Evolutionary conservation across 2,113 vertebrate species (phyloP).

Genomic region (Sciurus niger): DNA sequence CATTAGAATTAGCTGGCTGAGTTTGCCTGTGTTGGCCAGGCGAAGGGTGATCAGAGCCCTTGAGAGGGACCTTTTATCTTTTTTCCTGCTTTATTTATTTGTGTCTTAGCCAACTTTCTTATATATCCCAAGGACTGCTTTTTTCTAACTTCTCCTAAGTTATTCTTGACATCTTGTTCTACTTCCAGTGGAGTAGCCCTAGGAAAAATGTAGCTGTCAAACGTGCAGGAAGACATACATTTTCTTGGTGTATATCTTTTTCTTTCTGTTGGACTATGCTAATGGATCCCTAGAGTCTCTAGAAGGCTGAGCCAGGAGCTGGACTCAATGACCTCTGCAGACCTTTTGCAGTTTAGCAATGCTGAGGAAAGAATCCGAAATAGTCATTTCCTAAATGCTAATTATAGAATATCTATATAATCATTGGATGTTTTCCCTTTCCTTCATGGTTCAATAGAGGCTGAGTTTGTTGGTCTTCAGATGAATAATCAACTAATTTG

Average conservation of each 20-base stretch:
- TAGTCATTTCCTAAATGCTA: slow-evolving; percentile 33
- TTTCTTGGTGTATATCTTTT: slow-evolving; percentile 72
- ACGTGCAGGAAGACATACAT: slow-evolving; percentile 55
- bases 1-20: not conserved
- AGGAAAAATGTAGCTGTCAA: slow-evolving; percentile 81
- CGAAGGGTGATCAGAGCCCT: not conserved
- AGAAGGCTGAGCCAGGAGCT: slow-evolving; percentile 59
- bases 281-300: slow-evolving; percentile 67
- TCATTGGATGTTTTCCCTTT: not conserved
- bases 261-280: slow-evolving; percentile 59
- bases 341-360: slow-evolving; percentile 32
- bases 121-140: slow-evolving; percentile 48
- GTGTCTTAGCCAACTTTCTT: slow-evolving; percentile 54
- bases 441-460: slow-evolving; percentile 67
- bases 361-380: slow-evolving; percentile 51
- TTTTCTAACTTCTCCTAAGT: slow-evolving; percentile 58
- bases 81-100: slow-evolving; percentile 43
- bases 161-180: slow-evolving; percentile 78
- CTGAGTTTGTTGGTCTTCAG: slow-evolving; percentile 73
- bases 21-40: not conserved
- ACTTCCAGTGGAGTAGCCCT: slow-evolving; percentile 71
- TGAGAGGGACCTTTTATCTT: not conserved
- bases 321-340: slow-evolving; percentile 66
- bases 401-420: slow-evolving; percentile 65
- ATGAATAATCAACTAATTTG: slow-evolving; percentile 73